Conservation (phyloP, 2,888 invertebrate genomes). For the Beris morrisii region DNA sequence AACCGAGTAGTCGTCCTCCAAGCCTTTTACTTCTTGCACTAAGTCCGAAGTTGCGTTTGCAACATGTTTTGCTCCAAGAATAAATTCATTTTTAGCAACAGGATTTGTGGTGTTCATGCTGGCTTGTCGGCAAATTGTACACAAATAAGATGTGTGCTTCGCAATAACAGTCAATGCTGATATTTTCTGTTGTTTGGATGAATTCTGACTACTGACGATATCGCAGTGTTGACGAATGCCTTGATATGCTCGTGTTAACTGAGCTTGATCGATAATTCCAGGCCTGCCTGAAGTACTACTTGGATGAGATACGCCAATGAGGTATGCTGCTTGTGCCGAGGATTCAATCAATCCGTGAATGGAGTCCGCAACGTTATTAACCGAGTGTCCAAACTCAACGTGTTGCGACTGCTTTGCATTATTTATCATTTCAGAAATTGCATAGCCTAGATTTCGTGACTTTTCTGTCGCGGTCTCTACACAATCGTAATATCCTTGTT, state of each 20-base stretch:
- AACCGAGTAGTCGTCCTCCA: conserved; percentile 82
- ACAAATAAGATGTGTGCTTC: conserved; percentile 92
- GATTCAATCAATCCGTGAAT: conserved; percentile 92
- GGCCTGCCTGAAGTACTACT: conserved; percentile 85
- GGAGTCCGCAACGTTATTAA: conserved; percentile 79
- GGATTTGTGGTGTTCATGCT: conserved; percentile 89
- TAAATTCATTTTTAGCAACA: conserved; percentile 93
- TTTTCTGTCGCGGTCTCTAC: conserved; percentile 88
- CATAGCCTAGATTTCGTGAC: conserved; percentile 81
- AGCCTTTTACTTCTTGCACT: conserved; percentile 90
- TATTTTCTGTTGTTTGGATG: conserved; percentile 80
- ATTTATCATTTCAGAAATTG: conserved; percentile 93
- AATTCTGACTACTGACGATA: conserved; percentile 69
- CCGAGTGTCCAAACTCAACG: conserved; percentile 81
- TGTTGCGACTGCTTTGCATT: conserved; percentile 86
- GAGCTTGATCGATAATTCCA: conserved; percentile 86
- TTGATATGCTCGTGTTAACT: conserved; percentile 83
- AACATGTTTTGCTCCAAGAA: conserved; percentile 96
- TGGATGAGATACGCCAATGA: conserved; percentile 91
- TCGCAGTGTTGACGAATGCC: conserved; percentile 90
- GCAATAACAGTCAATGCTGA: conserved; percentile 93
- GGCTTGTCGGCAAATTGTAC: conserved; percentile 92
- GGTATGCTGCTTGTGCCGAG: conserved; percentile 91
- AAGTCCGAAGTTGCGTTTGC: conserved; percentile 93
- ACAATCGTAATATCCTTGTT: conserved; percentile 90